Base-by-base conservation (phyloP, 1,140 invertebrate species). In the Drosophila pseudoobscura region DNA sequence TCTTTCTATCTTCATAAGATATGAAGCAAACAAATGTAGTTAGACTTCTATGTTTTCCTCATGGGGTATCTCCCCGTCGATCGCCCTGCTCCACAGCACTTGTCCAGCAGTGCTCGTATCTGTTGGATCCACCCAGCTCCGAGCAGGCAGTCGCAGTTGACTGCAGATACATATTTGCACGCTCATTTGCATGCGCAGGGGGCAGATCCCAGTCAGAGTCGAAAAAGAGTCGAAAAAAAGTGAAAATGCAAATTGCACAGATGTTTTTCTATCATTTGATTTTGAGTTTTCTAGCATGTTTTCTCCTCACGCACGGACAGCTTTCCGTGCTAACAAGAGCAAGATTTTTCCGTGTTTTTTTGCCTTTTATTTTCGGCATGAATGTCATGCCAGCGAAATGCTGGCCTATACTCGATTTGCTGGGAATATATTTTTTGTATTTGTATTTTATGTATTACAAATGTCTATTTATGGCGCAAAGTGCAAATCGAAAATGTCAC, bases 121-220 rank as follows among this genome's bases (percentile, higher is more conserved):
- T 78, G 24, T 22, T 29, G 60, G 46, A 54, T 77, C 24, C 54
- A 59, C 29, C 8, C 47, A 41, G 49, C 41, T 71, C 22, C 50
- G 17, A 6, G 64, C 26, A 11, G 35, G 35, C 35, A 17, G 6
- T 15, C 31, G 8, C 61, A 61, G 29, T 55, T 68, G 43, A 39
- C 50, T 59, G 39, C 8, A 44, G 35, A 57, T 55, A 55, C 63
- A 70, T 78, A 58, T 54, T 72, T 82, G 75, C 83, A 87, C 75
- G 82, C 78, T 87, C 78, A 87, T 87, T 87, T 87, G 82, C 82
- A 87, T 88, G 83, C 26, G 47, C 31, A 55, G 20, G 49, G 15
- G 44, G 60, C 49, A 75, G 55, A 63, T 55, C 49, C 24, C 53
- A 60, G 17, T 11, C 39, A 26, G 41, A 46, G 62, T 58, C 6